Evolutionary conservation across 2,797 vertebrate species (phyloP).

Genomic region (Acipenser ruthenus): DNA sequence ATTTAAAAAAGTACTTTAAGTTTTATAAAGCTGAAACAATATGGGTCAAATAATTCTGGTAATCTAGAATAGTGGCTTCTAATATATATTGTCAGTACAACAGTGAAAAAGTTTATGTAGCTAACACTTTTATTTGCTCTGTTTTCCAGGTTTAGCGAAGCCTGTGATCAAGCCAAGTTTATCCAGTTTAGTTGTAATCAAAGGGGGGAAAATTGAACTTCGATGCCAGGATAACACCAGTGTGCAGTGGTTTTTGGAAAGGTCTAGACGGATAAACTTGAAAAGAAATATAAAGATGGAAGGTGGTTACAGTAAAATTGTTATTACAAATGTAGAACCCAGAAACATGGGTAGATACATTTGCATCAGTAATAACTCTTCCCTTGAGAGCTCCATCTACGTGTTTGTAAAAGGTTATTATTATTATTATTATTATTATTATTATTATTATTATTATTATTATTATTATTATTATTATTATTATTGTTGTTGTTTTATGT

Average conservation of each 20-base stretch:
- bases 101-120: too few relatives aligned
- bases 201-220: constrained; percentile 58
- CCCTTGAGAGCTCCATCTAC: constrained; percentile 65
- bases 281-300: too few relatives aligned
- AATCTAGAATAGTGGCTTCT: too few relatives aligned
- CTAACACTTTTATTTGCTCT: not conserved
- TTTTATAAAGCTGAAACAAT: too few relatives aligned
- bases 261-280: constrained; percentile 29
- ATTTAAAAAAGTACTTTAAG: too few relatives aligned
- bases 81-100: too few relatives aligned
- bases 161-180: constrained; percentile 50
- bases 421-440: not conserved
- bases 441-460: constrained; percentile 40
- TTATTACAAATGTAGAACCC: constrained; percentile 41
- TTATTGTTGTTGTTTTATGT: too few relatives aligned
- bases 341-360: constrained; percentile 70
- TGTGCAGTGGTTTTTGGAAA: constrained; percentile 72
- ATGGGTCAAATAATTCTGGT: too few relatives aligned
- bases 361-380: constrained; percentile 60
- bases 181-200: constrained; percentile 53
- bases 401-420: constrained; percentile 85
- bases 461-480: not conserved
- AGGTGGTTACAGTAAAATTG: too few relatives aligned
- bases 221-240: constrained; percentile 53
- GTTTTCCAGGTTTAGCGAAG: constrained; percentile 44